phyloP scores from a whole-genome alignment of 2,888 invertebrate genomes.

The Tachina lurida region DNA sequence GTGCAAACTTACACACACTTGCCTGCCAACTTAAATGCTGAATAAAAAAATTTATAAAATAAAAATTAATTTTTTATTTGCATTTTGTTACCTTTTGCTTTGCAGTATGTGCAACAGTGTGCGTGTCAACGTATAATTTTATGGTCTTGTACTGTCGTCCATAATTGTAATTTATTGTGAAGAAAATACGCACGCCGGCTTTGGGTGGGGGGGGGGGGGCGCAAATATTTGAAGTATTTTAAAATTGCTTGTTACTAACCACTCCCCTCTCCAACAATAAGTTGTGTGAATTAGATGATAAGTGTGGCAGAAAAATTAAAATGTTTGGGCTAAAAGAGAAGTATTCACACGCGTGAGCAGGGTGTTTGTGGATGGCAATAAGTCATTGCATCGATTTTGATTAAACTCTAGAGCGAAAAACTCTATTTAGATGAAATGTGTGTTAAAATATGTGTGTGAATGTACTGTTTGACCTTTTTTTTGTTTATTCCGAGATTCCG shows the following conservation, averaged over 20 bases:
- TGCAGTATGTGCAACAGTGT: background rate
- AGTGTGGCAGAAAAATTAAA: slow-evolving; percentile 22
- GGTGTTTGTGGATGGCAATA: no score
- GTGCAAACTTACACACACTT: slow-evolving; percentile 18
- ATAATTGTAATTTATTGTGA: slow-evolving; percentile 68
- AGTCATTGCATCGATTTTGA: no score
- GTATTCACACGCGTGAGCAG: no score
- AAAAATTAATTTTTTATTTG: background rate
- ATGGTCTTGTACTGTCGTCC: slow-evolving; percentile 56
- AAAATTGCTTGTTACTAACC: background rate
- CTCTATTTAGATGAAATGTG: no score
- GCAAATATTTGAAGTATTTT: slow-evolving; percentile 45
- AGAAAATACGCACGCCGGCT: slow-evolving; percentile 29
- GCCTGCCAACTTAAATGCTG: slow-evolving; percentile 1
- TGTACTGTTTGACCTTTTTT: no score
- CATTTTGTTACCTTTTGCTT: background rate
- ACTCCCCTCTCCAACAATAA: background rate
- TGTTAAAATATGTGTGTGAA: no score
- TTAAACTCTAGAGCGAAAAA: no score
- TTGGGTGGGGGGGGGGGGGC: no score
- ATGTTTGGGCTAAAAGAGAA: background rate
- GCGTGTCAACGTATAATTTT: slow-evolving; percentile 45
- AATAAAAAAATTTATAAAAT: background rate
- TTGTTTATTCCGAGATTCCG: no score
- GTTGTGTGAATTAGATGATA: background rate